Percentiles rank a stretch among this genome's conserved stretches.
Conservation (phyloP, 2,888 invertebrate species). For the Microctonus brassicae region DNA sequence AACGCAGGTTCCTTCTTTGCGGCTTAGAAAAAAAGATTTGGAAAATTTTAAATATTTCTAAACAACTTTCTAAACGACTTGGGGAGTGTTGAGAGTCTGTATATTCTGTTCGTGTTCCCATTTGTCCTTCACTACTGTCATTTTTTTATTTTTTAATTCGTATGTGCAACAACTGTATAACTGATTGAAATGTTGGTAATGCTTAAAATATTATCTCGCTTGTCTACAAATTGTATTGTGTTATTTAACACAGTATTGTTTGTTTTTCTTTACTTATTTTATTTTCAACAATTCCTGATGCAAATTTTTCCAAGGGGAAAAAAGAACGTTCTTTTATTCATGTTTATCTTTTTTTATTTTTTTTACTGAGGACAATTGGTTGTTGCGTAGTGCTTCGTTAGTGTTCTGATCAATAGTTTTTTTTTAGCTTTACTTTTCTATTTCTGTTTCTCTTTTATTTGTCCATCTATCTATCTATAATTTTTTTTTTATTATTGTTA, state of each 20-base stretch:
- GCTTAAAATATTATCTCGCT: conserved; percentile 35
- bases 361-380: conserved; percentile 9
- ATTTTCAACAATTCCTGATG: conserved; percentile 11
- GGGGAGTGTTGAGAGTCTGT: neutral
- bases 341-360: neutral
- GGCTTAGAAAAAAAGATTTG: too few species aligned
- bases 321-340: neutral
- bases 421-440: neutral
- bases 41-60: too few species aligned
- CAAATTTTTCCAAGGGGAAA: conserved; percentile 9
- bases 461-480: neutral
- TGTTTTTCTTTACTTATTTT: neutral
- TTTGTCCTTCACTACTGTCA: conserved; percentile 11
- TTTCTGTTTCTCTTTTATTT: neutral
- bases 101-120: conserved; percentile 12
- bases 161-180: conserved; percentile 38
- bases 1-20: too few species aligned
- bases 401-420: neutral
- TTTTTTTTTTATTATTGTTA: neutral
- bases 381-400: conserved; percentile 8
- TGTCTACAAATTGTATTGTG: conserved; percentile 12
- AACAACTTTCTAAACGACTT: too few species aligned
- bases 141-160: neutral
- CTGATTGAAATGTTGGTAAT: conserved; percentile 45
- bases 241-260: neutral